phyloP scores from a whole-genome alignment of 2,888 invertebrate species.

The Diploptera punctata region DNA sequence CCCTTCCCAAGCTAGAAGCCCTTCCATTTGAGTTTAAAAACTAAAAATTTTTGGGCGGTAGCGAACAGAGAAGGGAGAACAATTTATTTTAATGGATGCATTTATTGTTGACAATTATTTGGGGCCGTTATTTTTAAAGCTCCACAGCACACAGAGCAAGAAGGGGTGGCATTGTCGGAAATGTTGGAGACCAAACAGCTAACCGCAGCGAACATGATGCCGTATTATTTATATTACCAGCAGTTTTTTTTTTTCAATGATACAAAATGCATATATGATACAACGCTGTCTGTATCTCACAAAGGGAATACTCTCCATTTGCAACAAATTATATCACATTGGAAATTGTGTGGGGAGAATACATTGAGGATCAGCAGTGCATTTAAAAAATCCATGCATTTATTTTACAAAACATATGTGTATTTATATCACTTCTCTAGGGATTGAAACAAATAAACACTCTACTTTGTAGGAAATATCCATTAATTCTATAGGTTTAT shows the following conservation, averaged over 20 bases:
- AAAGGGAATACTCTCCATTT: background rate
- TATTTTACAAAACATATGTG: background rate
- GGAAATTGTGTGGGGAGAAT: background rate
- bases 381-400: background rate
- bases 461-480: too few species aligned
- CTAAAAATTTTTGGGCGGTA: slow-evolving; percentile 1
- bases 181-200: background rate
- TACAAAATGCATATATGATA: background rate
- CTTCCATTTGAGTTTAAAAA: background rate
- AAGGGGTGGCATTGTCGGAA: background rate
- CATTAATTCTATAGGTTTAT: too few species aligned
- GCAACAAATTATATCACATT: background rate
- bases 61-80: background rate
- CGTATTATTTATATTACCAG: background rate
- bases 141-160: background rate
- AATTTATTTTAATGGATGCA: slow-evolving; percentile 35
- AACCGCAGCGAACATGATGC: background rate
- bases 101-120: slow-evolving; percentile 36
- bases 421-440: too few species aligned
- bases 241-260: background rate
- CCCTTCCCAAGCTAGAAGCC: background rate
- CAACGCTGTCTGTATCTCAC: background rate
- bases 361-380: background rate
- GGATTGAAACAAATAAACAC: too few species aligned
- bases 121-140: slow-evolving; percentile 15